phyloP scores from a whole-genome alignment of 2,797 vertebrate species.

The Hephaestus fuliginosus region DNA sequence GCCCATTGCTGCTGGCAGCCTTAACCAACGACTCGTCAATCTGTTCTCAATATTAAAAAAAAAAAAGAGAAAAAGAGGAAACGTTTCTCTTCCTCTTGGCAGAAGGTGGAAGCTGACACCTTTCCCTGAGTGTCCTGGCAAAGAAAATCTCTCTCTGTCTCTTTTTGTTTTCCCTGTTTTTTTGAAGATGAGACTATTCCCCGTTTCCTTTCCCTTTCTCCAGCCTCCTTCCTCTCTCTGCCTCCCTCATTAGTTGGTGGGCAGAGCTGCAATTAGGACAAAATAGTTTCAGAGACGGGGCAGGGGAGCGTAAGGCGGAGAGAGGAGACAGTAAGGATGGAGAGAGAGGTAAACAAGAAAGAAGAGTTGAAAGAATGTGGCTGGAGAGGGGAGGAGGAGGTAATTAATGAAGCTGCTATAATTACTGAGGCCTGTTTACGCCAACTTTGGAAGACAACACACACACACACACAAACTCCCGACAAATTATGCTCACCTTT shows the following conservation, averaged over 20 bases:
- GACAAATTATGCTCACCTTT: conserved; percentile 55
- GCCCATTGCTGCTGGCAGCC: conserved; percentile 63
- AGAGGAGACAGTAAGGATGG: conserved; percentile 29
- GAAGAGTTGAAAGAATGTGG: conserved; percentile 74
- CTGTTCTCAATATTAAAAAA: conserved; percentile 49
- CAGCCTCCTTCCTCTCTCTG: conserved; percentile 61
- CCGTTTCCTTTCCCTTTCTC: conserved; percentile 62
- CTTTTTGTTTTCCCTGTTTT: conserved; percentile 52
- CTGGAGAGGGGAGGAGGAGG: conserved; percentile 61
- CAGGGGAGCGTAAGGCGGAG: conserved; percentile 8
- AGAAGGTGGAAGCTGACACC: conserved; percentile 66
- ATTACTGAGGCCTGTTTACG: conserved; percentile 76
- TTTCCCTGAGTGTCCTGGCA: conserved; percentile 79
- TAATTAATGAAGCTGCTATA: conserved; percentile 82
- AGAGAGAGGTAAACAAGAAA: conserved; percentile 67
- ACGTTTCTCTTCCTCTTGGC: conserved; percentile 73
- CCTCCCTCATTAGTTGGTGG: conserved; percentile 78
- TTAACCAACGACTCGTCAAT: conserved; percentile 49
- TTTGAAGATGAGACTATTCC: conserved; percentile 73
- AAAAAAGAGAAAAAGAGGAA: conserved; percentile 43
- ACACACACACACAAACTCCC: conserved; percentile 28
- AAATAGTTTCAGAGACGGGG: conserved; percentile 55
- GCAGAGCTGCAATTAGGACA: conserved; percentile 78
- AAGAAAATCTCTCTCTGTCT: conserved; percentile 51
- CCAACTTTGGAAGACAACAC: conserved; percentile 62